phyloP scores from a whole-genome alignment of 2,797 vertebrate genomes.

The Rachycentron canadum region DNA sequence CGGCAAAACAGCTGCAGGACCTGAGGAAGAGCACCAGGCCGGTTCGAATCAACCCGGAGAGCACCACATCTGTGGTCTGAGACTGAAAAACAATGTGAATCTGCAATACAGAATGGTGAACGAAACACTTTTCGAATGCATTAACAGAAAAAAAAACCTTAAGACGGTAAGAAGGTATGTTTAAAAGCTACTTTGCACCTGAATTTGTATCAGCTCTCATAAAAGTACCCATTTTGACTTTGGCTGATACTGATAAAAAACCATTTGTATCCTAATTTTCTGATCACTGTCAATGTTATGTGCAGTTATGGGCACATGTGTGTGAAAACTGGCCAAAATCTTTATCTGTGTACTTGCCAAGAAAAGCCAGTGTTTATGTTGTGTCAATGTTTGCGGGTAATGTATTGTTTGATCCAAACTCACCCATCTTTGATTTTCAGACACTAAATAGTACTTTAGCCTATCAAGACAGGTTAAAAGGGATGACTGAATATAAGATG shows the following conservation, averaged over 20 bases:
- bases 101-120: neutral
- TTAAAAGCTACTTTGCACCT: slow-evolving; percentile 1
- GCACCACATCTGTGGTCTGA: slow-evolving; percentile 95
- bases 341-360: neutral
- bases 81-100: neutral
- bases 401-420: neutral
- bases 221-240: neutral
- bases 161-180: neutral
- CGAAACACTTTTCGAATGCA: neutral
- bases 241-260: neutral
- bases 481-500: slow-evolving; percentile 49
- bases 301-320: neutral
- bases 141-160: neutral
- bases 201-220: neutral
- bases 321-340: neutral
- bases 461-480: slow-evolving; percentile 24
- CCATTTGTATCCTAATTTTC: neutral
- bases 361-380: neutral
- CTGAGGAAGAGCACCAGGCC: slow-evolving; percentile 91
- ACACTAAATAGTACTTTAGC: slow-evolving; percentile 26
- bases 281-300: neutral
- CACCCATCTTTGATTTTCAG: slow-evolving; percentile 1
- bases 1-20: slow-evolving; percentile 97
- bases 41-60: slow-evolving; percentile 94
- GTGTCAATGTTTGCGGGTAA: neutral